Base-by-base conservation (phyloP, 2,113 vertebrate genomes). In the Siphamia tubifer region DNA sequence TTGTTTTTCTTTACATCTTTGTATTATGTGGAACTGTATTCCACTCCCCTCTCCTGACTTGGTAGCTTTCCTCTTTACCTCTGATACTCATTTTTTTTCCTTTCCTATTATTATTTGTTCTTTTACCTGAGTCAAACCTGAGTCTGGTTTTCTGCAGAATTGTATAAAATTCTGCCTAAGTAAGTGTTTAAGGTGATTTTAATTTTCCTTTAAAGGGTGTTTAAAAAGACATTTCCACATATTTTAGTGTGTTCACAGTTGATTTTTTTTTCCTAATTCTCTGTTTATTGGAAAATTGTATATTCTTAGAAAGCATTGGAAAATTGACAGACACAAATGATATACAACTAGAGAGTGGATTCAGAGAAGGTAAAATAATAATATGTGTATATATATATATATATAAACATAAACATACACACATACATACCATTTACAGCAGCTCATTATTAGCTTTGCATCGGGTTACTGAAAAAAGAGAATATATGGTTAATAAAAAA, bases 141-240 rank as follows among this genome's bases (percentile, higher is more conserved):
- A 65, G 16, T 53, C 53, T 34, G 13, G 62, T 10, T 44, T 24
- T 36, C 48, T 72, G 44, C 38, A 40, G 5, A n/a, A n/a, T 34
- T 51, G 5, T 52, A 11, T 34, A 1, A 54, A 65, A 25, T 40
- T 28, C 31, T 12, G 20, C 34, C 3, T 38, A 56, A 44, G 39
- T 4, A 44, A 23, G n/a, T 25, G 23, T 19, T 9, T 20, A 61
- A 35, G 5, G 40, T 10, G 8, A n/a, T 39, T 40, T 3, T 48
- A 20, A 38, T 2, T 52, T 13, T 23, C n/a, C 43, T 48, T 12
- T 39, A n/a, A 8, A 20, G 7, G 28, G 13, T 44, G 3, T 78
- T 64, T 53, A 3, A 19, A 56, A 48, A 45, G 3, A 23, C 2
- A 2, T 13, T 55, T 42, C 43, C 4, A 42, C n/a, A 47, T 0